Conservation (phyloP, 2,888 invertebrate species). For the Amiota minor region DNA sequence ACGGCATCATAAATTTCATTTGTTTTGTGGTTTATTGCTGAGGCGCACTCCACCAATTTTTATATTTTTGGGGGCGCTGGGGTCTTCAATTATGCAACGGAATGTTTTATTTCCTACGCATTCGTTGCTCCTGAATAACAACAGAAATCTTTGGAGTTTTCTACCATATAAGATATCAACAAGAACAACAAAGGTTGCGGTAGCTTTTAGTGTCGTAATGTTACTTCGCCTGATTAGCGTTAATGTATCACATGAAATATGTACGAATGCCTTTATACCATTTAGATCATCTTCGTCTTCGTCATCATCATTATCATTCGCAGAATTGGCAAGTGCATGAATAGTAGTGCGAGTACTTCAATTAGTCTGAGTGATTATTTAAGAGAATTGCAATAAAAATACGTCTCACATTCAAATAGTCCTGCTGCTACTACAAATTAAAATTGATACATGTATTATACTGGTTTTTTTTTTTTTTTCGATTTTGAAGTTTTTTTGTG, state of each 20-base stretch:
- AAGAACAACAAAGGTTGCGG: neutral
- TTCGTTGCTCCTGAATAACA: neutral
- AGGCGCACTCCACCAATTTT: constrained; percentile 4
- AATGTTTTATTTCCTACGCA: constrained; percentile 15
- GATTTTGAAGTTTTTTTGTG: no score
- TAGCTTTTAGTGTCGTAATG: neutral
- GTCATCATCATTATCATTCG: neutral
- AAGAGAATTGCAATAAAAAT: neutral
- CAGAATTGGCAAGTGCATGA: neutral
- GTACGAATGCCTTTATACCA: neutral
- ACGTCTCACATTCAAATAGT: no score
- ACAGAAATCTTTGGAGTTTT: neutral
- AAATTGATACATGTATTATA: no score
- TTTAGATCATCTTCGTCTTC: neutral
- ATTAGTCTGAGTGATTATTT: constrained; percentile 10
- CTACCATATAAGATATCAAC: neutral
- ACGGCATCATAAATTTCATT: constrained; percentile 1
- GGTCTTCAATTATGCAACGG: constrained; percentile 20
- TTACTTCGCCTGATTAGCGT: constrained; percentile 16
- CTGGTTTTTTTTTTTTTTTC: no score
- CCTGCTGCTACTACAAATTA: no score
- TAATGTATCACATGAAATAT: constrained; percentile 9
- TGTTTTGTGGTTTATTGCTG: constrained; percentile 14
- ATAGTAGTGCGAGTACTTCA: neutral
- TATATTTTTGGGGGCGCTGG: neutral